A percentile compares a stretch with the other conserved stretches of the same genome.
phyloP scores from a whole-genome alignment of 2,888 invertebrate genomes.

The Hypomecis punctinalis region DNA sequence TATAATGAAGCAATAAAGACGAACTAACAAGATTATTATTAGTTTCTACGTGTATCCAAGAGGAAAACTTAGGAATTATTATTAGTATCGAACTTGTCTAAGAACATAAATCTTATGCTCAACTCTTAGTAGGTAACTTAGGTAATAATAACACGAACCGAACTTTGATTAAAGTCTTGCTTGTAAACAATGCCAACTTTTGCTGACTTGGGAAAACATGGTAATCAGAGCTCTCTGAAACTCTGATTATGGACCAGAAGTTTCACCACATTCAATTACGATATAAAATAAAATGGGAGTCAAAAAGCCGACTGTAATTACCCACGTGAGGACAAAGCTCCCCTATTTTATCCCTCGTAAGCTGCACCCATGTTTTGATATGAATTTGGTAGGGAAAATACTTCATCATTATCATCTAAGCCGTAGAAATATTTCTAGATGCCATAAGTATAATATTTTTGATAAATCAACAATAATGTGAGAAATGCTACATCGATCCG shows the following conservation, averaged over 20 bases:
- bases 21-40: not conserved
- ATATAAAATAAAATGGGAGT: slow-evolving; percentile 59
- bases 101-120: not conserved
- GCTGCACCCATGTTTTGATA: slow-evolving; percentile 67
- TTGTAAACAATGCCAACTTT: slow-evolving; percentile 24
- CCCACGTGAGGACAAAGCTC: slow-evolving; percentile 55
- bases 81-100: not conserved
- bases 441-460: no score
- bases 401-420: slow-evolving; percentile 34
- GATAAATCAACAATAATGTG: no score
- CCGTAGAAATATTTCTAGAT: no score
- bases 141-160: not conserved
- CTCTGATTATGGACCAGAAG: slow-evolving; percentile 44
- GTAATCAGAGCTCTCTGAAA: slow-evolving; percentile 34
- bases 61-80: slow-evolving; percentile 1
- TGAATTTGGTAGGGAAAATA: slow-evolving; percentile 63
- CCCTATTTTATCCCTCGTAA: slow-evolving; percentile 52
- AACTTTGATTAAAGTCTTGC: slow-evolving; percentile 23
- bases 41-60: not conserved
- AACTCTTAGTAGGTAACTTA: not conserved
- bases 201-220: slow-evolving; percentile 29
- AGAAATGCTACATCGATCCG: no score
- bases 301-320: slow-evolving; percentile 68
- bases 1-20: not conserved
- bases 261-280: slow-evolving; percentile 44